Conservation (phyloP, 2,797 vertebrate species). For the Cuniculus paca region DNA sequence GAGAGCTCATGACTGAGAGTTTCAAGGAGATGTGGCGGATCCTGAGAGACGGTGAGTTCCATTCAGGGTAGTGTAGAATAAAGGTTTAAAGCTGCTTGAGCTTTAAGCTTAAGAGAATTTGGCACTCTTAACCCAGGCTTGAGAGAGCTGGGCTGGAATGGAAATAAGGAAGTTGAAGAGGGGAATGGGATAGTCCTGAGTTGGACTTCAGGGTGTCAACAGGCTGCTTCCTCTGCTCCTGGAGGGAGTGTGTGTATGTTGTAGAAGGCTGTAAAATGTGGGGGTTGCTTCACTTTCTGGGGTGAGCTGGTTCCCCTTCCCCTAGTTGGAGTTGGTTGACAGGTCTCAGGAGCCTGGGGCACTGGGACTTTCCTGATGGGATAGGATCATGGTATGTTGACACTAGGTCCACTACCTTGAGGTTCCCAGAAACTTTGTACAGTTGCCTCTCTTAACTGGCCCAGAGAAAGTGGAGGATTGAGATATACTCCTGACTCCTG, state of each 20-base stretch:
- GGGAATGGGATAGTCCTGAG: not conserved
- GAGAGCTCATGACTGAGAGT: not conserved
- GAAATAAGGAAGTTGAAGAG: not conserved
- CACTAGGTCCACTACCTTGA: not conserved
- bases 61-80: not conserved
- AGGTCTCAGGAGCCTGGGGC: not conserved
- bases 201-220: not conserved
- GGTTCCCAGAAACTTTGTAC: conserved; percentile 7
- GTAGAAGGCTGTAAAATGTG: not conserved
- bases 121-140: not conserved
- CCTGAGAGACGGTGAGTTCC: not conserved
- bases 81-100: not conserved
- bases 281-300: not conserved
- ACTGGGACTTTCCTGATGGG: not conserved
- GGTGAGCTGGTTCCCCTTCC: not conserved
- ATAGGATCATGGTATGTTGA: not conserved
- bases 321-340: not conserved
- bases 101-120: not conserved
- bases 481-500: not conserved
- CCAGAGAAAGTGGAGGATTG: conserved; percentile 50
- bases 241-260: not conserved
- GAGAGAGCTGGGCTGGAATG: not conserved
- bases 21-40: not conserved
- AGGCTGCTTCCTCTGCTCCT: not conserved
- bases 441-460: conserved; percentile 40